Conservation (phyloP, 2,888 invertebrate genomes). For the Monochamus alternatus region DNA sequence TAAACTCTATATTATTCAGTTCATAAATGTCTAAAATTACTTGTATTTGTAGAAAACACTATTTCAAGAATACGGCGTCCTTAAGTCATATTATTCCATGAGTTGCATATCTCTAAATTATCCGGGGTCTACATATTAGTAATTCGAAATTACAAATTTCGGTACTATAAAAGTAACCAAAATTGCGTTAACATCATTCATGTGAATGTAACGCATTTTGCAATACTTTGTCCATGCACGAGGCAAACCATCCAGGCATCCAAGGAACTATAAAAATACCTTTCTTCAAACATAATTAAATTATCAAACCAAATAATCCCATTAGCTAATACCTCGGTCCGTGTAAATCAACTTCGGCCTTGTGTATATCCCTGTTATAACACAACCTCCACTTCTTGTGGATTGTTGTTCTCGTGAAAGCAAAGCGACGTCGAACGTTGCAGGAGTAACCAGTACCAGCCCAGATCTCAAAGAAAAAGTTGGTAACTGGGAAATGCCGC, state of each 20-base stretch:
- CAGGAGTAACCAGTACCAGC: slow-evolving; percentile 23
- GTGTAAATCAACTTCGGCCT: not conserved
- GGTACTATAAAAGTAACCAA: no score
- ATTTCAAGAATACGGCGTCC: no score
- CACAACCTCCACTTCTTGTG: slow-evolving; percentile 33
- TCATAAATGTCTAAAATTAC: no score
- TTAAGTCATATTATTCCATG: no score
- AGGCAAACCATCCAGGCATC: not conserved
- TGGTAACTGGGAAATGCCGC: slow-evolving; percentile 26
- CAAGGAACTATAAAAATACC: not conserved
- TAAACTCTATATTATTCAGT: no score
- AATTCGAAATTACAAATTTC: no score
- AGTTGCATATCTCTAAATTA: no score
- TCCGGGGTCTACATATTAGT: no score
- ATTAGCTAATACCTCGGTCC: slow-evolving; percentile 13
- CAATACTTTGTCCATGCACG: not conserved
- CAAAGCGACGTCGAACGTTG: slow-evolving; percentile 27
- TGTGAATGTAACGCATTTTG: not conserved
- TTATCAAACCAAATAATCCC: slow-evolving; percentile 18
- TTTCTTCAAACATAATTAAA: slow-evolving; percentile 4
- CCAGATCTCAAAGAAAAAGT: slow-evolving; percentile 27
- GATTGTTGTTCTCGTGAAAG: slow-evolving; percentile 34
- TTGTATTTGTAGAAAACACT: no score
- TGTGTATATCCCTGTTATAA: slow-evolving; percentile 13
- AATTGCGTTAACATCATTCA: not conserved